These are phyloP conservation scores for Orcinus orca DNA, from an alignment of 2,113 vertebrate species.

Conservation along the genomic window DNA sequence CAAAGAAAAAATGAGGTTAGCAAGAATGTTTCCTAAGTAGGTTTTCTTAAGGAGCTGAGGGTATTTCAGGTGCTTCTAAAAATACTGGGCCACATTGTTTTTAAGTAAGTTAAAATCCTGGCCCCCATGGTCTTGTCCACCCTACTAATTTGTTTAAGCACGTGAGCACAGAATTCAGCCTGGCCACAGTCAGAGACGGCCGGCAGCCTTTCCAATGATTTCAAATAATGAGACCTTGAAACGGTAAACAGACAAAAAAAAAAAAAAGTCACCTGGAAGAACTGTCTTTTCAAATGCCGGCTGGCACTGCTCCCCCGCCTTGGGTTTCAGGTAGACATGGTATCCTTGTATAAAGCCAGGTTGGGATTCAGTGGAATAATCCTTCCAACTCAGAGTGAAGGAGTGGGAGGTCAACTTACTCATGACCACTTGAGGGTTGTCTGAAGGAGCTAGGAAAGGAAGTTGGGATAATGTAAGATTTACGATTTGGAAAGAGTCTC, in stretches of 20 bases:
- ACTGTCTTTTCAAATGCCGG: conserved; percentile 40
- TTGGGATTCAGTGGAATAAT: conserved; percentile 57
- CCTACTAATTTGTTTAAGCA: background rate
- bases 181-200: background rate
- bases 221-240: background rate
- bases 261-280: conserved; percentile 75
- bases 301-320: conserved; percentile 60
- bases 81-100: background rate
- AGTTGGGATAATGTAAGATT: background rate
- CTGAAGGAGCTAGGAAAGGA: conserved; percentile 72
- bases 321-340: conserved; percentile 76
- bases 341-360: conserved; percentile 83
- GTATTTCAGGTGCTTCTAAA: background rate
- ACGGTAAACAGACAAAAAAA: background rate
- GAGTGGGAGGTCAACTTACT: conserved; percentile 55
- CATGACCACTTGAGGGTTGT: conserved; percentile 16
- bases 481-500: background rate
- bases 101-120: background rate
- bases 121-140: rapidly evolving
- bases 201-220: background rate
- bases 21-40: background rate
- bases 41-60: background rate
- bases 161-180: background rate
- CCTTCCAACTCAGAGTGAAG: conserved; percentile 78
- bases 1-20: background rate